These are phyloP conservation scores for Triops longicaudatus DNA, from an alignment of 1,140 invertebrate genomes.

Conservation along the genomic window DNA sequence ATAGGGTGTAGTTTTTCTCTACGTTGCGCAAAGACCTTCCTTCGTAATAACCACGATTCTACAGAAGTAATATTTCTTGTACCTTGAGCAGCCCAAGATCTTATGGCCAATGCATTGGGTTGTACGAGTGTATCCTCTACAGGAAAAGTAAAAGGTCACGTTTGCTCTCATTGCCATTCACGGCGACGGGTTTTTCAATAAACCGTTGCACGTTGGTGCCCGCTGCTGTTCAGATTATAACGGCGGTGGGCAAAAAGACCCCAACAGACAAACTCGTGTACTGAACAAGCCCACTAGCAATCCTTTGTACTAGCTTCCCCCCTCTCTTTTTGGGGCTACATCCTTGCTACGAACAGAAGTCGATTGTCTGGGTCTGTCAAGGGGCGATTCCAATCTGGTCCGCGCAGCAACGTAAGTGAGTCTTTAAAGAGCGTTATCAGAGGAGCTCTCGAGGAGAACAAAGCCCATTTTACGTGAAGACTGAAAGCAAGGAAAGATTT, in stretches of 20 bases:
- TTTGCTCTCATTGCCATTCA: background rate
- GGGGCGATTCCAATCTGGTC: constrained; percentile 1
- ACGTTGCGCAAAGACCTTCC: background rate
- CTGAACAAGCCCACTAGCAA: background rate
- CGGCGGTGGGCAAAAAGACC: background rate
- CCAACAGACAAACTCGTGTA: background rate
- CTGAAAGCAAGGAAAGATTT: background rate
- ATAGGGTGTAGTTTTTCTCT: background rate
- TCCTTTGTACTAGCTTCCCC: background rate
- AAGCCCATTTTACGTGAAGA: background rate
- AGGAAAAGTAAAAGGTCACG: background rate
- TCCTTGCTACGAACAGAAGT: background rate
- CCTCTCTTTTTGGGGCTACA: background rate
- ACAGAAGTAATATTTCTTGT: background rate
- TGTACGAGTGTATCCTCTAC: background rate
- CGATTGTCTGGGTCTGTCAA: background rate
- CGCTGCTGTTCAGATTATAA: background rate
- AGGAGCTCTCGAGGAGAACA: background rate
- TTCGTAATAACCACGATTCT: background rate
- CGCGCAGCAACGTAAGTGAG: background rate
- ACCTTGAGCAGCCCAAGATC: background rate
- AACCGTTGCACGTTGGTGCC: background rate
- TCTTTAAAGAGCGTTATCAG: background rate
- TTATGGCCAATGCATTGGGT: background rate
- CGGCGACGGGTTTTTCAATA: background rate